Evolutionary conservation across 2,888 invertebrate species (phyloP).

Genomic region (Apotomis turbidana): DNA sequence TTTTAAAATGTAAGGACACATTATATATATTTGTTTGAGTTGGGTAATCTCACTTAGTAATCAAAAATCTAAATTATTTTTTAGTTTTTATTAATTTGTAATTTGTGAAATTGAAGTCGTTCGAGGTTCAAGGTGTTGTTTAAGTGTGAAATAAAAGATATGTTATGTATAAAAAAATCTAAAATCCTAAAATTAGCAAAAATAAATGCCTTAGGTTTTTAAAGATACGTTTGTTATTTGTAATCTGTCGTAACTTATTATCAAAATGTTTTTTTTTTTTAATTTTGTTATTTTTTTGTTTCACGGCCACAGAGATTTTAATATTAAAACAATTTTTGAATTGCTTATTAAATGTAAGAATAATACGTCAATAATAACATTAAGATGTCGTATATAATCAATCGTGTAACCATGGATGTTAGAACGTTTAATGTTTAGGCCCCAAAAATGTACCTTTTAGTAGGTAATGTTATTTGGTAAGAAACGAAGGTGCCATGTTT

Average conservation of each 20-base stretch:
- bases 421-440: neutral
- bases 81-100: neutral
- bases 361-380: neutral
- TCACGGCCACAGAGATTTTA: neutral
- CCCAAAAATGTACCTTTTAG: neutral
- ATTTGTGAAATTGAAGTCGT: neutral
- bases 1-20: neutral
- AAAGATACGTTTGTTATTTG: too few relatives aligned
- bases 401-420: conserved; percentile 1
- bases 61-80: neutral
- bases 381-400: neutral
- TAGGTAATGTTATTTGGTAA: neutral
- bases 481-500: conserved; percentile 23
- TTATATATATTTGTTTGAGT: neutral
- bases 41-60: neutral
- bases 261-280: too few relatives aligned
- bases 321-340: neutral
- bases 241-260: too few relatives aligned
- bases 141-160: too few relatives aligned
- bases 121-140: too few relatives aligned
- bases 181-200: too few relatives aligned
- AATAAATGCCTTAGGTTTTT: too few relatives aligned
- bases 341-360: neutral
- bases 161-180: too few relatives aligned
- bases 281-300: neutral